phyloP scores from a whole-genome alignment of 53 echinoderm and acorn worm genomes.

The Antedon mediterranea region DNA sequence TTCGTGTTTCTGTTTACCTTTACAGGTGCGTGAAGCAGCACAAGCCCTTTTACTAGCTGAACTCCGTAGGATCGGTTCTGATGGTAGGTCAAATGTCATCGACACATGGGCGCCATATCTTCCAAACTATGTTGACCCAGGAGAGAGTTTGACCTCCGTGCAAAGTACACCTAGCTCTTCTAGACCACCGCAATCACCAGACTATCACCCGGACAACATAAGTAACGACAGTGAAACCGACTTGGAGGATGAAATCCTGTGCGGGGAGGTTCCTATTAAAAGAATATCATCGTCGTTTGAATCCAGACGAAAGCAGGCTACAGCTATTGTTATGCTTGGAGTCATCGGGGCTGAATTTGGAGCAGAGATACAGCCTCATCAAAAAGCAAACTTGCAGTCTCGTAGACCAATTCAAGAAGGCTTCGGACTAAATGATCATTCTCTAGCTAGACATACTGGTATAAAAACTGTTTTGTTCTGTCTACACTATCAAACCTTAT shows the following conservation, averaged over 20 bases:
- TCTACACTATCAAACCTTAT: too few species aligned
- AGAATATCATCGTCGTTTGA: constrained; percentile 88
- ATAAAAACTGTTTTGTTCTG: neutral
- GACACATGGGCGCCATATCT: constrained; percentile 87
- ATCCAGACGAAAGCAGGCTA: constrained; percentile 91
- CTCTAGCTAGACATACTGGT: constrained; percentile 98
- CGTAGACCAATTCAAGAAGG: constrained; percentile 70
- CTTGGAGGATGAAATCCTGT: constrained; percentile 79
- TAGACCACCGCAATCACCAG: neutral
- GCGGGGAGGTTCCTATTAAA: constrained; percentile 56
- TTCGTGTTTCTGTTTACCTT: too few species aligned
- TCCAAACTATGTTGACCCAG: constrained; percentile 89
- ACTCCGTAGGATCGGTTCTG: constrained; percentile 64
- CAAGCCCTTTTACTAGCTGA: constrained; percentile 88
- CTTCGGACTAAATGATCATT: constrained; percentile 83
- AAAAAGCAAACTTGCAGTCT: constrained; percentile 34
- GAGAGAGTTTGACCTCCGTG: constrained; percentile 40
- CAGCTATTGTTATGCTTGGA: constrained; percentile 96
- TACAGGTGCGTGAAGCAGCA: constrained; percentile 79
- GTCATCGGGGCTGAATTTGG: constrained; percentile 98
- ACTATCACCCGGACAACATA: constrained; percentile 29
- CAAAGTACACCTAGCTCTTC: neutral
- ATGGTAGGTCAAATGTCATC: constrained; percentile 83
- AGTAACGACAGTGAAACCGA: constrained; percentile 75
- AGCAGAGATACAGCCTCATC: constrained; percentile 87